phyloP scores from a whole-genome alignment of 2,888 invertebrate species.

The Smittia sp. region DNA sequence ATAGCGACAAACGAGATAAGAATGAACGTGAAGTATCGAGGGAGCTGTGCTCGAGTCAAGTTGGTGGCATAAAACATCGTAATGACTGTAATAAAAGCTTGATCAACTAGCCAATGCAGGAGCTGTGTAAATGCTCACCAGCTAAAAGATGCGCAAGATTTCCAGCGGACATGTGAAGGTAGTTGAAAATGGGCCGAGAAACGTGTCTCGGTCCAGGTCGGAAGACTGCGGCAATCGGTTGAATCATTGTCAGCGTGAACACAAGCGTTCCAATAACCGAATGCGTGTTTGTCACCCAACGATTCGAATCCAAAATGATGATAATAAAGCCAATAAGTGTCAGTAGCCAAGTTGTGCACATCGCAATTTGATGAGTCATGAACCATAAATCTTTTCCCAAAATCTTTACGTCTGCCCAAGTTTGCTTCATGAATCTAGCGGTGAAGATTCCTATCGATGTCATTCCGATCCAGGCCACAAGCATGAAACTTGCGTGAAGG shows the following conservation, averaged over 20 bases:
- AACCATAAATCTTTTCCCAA: slow-evolving; percentile 79
- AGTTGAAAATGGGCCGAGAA: slow-evolving; percentile 14
- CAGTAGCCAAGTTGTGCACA: slow-evolving; percentile 70
- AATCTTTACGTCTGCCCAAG: slow-evolving; percentile 70
- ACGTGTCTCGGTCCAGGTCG: background rate
- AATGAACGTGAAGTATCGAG: background rate
- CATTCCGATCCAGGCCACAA: slow-evolving; percentile 76
- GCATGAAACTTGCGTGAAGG: slow-evolving; percentile 75
- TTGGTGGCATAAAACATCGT: slow-evolving; percentile 6
- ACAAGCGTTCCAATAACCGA: slow-evolving; percentile 72
- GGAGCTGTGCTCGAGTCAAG: background rate
- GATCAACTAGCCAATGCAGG: background rate
- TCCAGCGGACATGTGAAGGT: background rate
- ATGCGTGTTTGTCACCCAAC: slow-evolving; percentile 62
- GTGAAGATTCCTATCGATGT: slow-evolving; percentile 74
- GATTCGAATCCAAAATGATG: slow-evolving; percentile 70
- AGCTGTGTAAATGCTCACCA: background rate
- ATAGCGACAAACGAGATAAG: background rate
- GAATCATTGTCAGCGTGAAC: slow-evolving; percentile 69
- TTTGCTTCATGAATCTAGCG: slow-evolving; percentile 66
- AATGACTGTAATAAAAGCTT: background rate
- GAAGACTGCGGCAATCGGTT: slow-evolving; percentile 75
- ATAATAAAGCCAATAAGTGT: slow-evolving; percentile 69
- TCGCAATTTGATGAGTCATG: slow-evolving; percentile 75
- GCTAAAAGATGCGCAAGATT: background rate